Base-by-base conservation (phyloP, 2,113 vertebrate genomes). In the Picathartes gymnocephalus region DNA sequence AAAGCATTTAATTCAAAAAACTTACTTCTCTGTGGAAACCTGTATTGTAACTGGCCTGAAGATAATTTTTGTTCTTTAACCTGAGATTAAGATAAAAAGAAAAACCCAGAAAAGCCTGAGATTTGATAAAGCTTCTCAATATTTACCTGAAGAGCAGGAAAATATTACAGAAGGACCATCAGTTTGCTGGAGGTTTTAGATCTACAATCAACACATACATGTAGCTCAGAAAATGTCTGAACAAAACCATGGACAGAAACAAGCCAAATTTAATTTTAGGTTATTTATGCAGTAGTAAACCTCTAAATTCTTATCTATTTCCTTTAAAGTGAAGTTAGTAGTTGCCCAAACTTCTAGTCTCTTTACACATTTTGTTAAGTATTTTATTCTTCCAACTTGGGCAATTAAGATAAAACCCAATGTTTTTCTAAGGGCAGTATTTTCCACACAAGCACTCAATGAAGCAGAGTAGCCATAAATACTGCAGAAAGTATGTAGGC, bases 371-470 rank as follows among this genome's bases (percentile, higher is more conserved):
- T 33, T 35, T 28, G 14, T 81, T 39, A 88, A 69, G 58, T 72
- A 80, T 61, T 87, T 88, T 40, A 70, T 61, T 92, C 60, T 54
- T 90, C 61, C 60, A 93, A 60, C 24, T n/a, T 31, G 21, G 28
- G 40, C 80, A 94, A 74, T 86, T 81, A 94, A 91, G 77, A 92
- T 68, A 88, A 93, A 94, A 81, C 37, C 16, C 10, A 20, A 20
- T 39, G 62, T 42, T 76, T 93, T 85, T 37, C 7, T 72, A 94
- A 70, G 25, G 62, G 78, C 45, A 66, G 15, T 33, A 30, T 65
- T 92, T 88, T 92, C 81, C 79, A 83, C 64, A 86, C 64, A 77
- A 81, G 48, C 37, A 86, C 57, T 78, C 91, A 74, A 88, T 66
- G 66, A 90, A 73, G 64, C 69, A 65, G 39, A 86, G 66, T n/a